A percentile compares a stretch with the other conserved stretches of the same genome.
Evolutionary conservation across 2,113 vertebrate species (phyloP).

Genomic region (Gallinago jamesoni): DNA sequence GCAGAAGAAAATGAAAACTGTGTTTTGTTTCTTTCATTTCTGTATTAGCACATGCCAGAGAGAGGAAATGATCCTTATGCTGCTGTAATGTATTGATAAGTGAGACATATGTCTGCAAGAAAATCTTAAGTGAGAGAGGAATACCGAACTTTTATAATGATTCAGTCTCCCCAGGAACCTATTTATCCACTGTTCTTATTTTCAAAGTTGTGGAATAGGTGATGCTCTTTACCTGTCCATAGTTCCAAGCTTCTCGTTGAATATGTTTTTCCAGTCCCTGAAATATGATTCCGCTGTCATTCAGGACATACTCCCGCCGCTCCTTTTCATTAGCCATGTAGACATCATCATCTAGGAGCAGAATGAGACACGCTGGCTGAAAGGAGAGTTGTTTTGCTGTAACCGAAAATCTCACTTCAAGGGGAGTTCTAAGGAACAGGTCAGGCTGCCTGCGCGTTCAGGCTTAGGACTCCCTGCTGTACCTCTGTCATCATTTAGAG

Average conservation of each 20-base stretch:
- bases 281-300: conserved; percentile 84
- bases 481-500: neutral
- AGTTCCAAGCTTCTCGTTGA: conserved; percentile 83
- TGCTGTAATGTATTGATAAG: neutral
- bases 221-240: conserved; percentile 76
- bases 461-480: neutral
- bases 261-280: conserved; percentile 80
- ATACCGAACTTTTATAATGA: neutral
- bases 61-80: neutral
- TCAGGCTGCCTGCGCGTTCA: neutral
- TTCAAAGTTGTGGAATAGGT: neutral
- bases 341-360: conserved; percentile 79
- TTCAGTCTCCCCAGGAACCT: neutral
- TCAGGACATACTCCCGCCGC: conserved; percentile 82
- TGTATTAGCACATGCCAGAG: neutral
- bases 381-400: neutral
- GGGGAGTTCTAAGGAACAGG: neutral
- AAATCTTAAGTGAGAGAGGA: neutral
- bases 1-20: neutral
- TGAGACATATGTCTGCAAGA: neutral
- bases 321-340: conserved; percentile 80
- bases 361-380: neutral
- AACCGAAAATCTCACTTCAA: neutral
- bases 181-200: neutral
- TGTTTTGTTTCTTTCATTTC: neutral